Percentiles rank a stretch among this genome's conserved stretches.
Evolutionary conservation across 2,113 vertebrate species (phyloP).

Genomic region (Heloderma charlesbogerti): DNA sequence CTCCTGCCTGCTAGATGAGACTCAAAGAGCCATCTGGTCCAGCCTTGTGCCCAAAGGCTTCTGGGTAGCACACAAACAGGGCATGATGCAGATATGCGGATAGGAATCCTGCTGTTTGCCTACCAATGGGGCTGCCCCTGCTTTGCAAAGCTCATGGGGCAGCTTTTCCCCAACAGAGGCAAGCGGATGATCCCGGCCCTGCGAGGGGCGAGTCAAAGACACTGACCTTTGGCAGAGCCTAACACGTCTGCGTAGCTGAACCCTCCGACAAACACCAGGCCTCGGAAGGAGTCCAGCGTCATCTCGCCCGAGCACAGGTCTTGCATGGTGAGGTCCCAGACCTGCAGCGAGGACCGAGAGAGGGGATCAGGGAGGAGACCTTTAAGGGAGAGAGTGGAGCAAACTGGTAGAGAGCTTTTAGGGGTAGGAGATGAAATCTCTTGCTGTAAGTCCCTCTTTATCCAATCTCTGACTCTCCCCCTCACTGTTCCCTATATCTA

Average conservation of each 20-base stretch:
- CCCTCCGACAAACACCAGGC: slow-evolving; percentile 91
- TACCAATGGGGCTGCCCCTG: too few relatives aligned
- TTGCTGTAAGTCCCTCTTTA: background rate
- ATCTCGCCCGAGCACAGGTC: slow-evolving; percentile 85
- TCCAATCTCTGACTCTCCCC: background rate
- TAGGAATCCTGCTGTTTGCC: background rate
- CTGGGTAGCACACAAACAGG: too few relatives aligned
- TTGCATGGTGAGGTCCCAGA: slow-evolving; percentile 95
- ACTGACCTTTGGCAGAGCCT: slow-evolving; percentile 91
- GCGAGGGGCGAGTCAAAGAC: background rate
- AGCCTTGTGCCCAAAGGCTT: too few relatives aligned
- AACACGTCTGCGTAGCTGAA: slow-evolving; percentile 94
- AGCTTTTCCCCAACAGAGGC: background rate
- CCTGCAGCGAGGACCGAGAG: slow-evolving; percentile 67
- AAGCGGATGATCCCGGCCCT: background rate
- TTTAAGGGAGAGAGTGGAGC: background rate
- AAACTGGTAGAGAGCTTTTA: background rate
- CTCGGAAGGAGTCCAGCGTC: slow-evolving; percentile 83
- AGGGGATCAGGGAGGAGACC: background rate
- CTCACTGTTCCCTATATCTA: background rate
- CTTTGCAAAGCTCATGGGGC: background rate
- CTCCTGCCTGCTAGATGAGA: background rate
- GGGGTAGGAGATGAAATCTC: background rate
- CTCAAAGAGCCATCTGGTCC: background rate
- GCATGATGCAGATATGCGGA: background rate